Percentiles rank a stretch among this genome's conserved stretches.
These are phyloP conservation scores for Copidosoma aretas DNA, from an alignment of 2,888 invertebrate species.

Conservation along the genomic window DNA sequence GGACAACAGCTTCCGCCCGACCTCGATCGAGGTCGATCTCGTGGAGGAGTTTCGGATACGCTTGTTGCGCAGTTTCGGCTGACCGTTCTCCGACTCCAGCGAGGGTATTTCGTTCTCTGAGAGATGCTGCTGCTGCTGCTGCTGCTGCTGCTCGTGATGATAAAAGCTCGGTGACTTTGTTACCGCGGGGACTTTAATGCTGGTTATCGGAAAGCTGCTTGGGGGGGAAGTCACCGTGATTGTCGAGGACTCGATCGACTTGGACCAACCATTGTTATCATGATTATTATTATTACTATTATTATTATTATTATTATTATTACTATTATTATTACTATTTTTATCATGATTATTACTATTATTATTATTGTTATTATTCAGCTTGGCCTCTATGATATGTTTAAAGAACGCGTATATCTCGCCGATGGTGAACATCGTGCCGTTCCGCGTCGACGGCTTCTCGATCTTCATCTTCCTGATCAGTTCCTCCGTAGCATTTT, in stretches of 20 bases:
- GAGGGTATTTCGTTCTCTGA: slow-evolving; percentile 58
- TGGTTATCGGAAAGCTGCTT: not conserved
- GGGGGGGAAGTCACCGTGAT: slow-evolving; percentile 1
- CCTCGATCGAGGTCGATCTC: slow-evolving; percentile 38
- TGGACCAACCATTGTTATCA: slow-evolving; percentile 19
- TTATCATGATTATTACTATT: slow-evolving; percentile 7
- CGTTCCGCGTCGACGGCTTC: slow-evolving; percentile 56
- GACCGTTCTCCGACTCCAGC: slow-evolving; percentile 46
- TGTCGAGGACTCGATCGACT: slow-evolving; percentile 13
- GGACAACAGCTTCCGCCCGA: slow-evolving; percentile 52
- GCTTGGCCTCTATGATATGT: slow-evolving; percentile 62
- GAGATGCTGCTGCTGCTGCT: not conserved
- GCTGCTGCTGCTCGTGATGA: slow-evolving; percentile 21
- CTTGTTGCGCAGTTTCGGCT: slow-evolving; percentile 58
- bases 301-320: slow-evolving; percentile 43
- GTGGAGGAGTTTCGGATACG: slow-evolving; percentile 55
- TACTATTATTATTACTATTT: slow-evolving; percentile 43
- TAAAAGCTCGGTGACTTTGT: slow-evolving; percentile 10
- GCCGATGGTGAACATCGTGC: slow-evolving; percentile 57
- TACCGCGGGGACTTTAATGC: not conserved
- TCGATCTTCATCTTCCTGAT: slow-evolving; percentile 57
- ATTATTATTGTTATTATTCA: slow-evolving; percentile 43
- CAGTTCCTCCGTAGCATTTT: slow-evolving; percentile 56
- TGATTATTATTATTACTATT: slow-evolving; percentile 38
- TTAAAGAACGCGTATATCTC: slow-evolving; percentile 61